phyloP scores from a whole-genome alignment of 2,888 invertebrate species.

The Rhagonycha fulva region DNA sequence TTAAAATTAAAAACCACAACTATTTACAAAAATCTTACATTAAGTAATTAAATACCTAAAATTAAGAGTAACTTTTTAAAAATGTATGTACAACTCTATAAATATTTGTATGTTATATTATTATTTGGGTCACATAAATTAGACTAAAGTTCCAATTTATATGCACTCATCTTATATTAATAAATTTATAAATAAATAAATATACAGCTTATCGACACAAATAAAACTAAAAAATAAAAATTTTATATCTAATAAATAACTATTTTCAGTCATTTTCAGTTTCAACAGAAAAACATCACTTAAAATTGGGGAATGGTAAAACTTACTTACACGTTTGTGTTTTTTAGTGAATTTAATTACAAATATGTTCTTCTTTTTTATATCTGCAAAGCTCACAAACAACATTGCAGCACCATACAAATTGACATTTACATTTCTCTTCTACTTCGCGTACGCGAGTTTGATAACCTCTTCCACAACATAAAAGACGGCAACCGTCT shows the following conservation, averaged over 20 bases:
- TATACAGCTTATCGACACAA: constrained; percentile 12
- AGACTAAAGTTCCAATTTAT: neutral
- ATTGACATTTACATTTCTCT: constrained; percentile 87
- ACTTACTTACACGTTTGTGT: neutral
- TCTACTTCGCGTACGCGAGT: constrained; percentile 80
- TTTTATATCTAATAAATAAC: constrained; percentile 1
- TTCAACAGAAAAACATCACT: constrained; percentile 14
- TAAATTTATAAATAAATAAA: constrained; percentile 14
- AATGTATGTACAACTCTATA: constrained; percentile 46
- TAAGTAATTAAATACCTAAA: constrained; percentile 14
- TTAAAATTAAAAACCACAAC: constrained; percentile 26
- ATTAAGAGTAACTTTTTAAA: constrained; percentile 24
- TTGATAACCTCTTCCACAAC: constrained; percentile 88
- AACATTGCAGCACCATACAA: constrained; percentile 91
- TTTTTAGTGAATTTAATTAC: constrained; percentile 65
- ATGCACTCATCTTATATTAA: neutral
- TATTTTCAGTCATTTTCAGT: neutral
- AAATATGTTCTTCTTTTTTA: constrained; percentile 82
- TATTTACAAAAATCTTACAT: constrained; percentile 26
- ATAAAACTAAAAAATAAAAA: neutral
- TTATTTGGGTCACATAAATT: neutral
- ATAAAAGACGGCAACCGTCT: constrained; percentile 84
- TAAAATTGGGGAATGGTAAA: constrained; percentile 12
- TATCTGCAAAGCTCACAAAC: constrained; percentile 82
- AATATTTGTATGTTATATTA: constrained; percentile 31